Evolutionary conservation across 2,113 vertebrate species (phyloP).

Genomic region (Callorhinus ursinus): DNA sequence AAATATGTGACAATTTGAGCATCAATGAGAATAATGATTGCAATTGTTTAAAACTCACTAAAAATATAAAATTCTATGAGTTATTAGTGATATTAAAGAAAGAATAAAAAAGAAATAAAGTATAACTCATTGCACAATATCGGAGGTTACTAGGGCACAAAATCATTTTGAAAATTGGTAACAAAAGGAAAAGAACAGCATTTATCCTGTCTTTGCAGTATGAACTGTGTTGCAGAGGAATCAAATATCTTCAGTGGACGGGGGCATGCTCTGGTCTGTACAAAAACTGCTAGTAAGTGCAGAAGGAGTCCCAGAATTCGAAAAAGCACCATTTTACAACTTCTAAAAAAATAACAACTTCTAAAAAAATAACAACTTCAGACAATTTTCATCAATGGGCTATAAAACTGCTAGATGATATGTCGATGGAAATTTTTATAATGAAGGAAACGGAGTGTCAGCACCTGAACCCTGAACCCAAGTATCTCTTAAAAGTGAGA

Average conservation of each 20-base stretch:
- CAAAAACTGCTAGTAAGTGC: background rate
- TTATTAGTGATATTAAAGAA: slow-evolving; percentile 29
- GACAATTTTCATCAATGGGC: background rate
- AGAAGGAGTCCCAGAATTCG: background rate
- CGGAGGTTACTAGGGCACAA: background rate
- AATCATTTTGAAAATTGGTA: slow-evolving; percentile 17
- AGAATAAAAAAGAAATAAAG: slow-evolving; percentile 6
- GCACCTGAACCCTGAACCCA: background rate
- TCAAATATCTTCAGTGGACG: background rate
- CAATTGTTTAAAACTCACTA: slow-evolving; percentile 35
- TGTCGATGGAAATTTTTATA: background rate
- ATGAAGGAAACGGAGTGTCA: background rate
- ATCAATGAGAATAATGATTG: background rate
- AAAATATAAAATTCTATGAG: slow-evolving; percentile 31
- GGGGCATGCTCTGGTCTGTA: background rate
- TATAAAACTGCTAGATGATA: background rate
- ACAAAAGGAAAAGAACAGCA: background rate
- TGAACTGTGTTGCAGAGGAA: background rate
- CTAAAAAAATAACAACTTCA: background rate
- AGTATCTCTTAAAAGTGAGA: background rate
- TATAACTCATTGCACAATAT: background rate
- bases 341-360: background rate
- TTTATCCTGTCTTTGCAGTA: background rate
- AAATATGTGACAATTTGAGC: background rate
- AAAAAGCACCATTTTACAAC: background rate